Conservation (phyloP, 2,113 vertebrate genomes). For the Ceyx cyanopectus region DNA sequence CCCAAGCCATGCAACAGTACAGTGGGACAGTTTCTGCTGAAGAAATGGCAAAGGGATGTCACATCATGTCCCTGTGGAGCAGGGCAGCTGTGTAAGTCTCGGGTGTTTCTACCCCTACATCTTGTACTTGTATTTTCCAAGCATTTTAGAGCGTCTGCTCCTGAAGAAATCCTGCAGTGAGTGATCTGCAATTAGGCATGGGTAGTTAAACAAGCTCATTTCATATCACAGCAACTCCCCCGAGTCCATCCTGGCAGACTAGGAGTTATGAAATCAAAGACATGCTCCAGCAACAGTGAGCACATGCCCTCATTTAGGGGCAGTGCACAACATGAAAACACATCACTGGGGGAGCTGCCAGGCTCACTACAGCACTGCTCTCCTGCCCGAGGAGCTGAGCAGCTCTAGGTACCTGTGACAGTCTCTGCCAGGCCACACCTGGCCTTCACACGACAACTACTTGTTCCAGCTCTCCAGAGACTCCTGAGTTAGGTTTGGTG, state of each 20-base stretch:
- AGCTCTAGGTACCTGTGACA: background rate
- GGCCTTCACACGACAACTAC: rapidly evolving
- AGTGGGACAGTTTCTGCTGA: background rate
- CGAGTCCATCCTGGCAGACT: background rate
- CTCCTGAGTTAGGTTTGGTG: background rate
- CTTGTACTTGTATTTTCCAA: background rate
- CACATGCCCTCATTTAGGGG: background rate
- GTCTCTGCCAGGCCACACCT: too few species aligned
- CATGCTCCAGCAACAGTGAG: rapidly evolving
- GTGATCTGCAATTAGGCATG: background rate
- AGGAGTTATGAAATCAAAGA: background rate
- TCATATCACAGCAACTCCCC: background rate
- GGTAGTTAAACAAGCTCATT: slow-evolving; percentile 23
- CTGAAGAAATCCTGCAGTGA: background rate
- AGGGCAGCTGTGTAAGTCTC: background rate
- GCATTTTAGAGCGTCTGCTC: rapidly evolving
- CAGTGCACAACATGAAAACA: rapidly evolving
- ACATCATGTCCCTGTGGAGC: rapidly evolving
- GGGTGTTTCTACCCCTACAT: rapidly evolving
- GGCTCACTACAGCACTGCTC: rapidly evolving
- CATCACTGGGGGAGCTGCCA: rapidly evolving
- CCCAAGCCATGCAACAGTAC: rapidly evolving
- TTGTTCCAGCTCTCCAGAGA: background rate
- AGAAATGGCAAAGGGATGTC: background rate
- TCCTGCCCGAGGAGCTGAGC: background rate